Evolutionary conservation across 2,113 vertebrate species (phyloP), one percentile per base, ranked within the genome.

Genomic region (Oophaga pumilio): DNA sequence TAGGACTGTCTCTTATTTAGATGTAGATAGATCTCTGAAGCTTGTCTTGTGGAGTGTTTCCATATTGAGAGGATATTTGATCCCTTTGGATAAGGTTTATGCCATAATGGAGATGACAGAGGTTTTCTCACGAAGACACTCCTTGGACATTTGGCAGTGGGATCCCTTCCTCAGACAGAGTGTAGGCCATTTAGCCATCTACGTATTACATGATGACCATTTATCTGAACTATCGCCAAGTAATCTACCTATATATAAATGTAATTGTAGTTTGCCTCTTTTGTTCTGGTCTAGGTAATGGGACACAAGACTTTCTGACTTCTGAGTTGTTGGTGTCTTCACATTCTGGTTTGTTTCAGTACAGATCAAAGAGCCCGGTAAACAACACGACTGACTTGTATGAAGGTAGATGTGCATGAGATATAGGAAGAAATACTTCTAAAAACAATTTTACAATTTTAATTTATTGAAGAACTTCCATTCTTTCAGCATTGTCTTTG

Each of bases 271-370:
- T 24, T 53, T 68, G 2, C 74, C 22, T 18, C 28, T 49, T 82
- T 15, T 13, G 4, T 22, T 62, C 5, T 76, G 43, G 22, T 56
- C 28, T 68, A 88, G 87, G 50, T 77, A 64, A 84, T 66, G 49
- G 20, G 18, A 68, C 24, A n/a, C 33, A 52, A 28, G 56, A 76
- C 64, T 74, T 68, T 12, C 53, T 20, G 14, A 76, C 11, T 26
- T 73, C 78, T 28, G 59, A 76, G 4, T 87, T 76, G 76, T 24
- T 66, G 66, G 49, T 62, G n/a, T 68, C 80, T 17, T 66, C 87
- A 22, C 14, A 64, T 59, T 53, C 79, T 66, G 15, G 8, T 24
- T 24, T 88, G 13, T 76, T 73, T 17, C 52, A 76, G 20, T 52
- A 56, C 71, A 84, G 26, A 11, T 26, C 14, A 43, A 26, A 12